Evolutionary conservation across 2,797 vertebrate genomes (phyloP).

Genomic region (Helarctos malayanus): DNA sequence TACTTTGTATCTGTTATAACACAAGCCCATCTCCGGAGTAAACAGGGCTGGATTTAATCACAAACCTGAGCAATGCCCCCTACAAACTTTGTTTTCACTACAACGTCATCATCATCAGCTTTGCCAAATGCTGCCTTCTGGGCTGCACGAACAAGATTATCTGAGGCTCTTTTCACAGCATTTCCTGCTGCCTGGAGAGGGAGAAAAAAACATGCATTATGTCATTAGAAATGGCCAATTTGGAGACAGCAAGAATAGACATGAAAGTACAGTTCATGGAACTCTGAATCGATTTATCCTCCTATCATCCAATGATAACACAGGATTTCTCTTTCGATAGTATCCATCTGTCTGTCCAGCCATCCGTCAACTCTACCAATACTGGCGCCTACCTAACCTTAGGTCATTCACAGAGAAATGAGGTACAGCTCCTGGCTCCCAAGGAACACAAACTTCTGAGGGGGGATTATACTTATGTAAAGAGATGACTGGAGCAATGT

Average conservation of each 20-base stretch:
- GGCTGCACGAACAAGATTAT: conserved; percentile 97
- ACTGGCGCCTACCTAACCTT: not conserved
- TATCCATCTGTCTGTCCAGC: not conserved
- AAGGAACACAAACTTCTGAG: not conserved
- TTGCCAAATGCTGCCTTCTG: conserved; percentile 99
- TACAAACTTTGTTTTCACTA: conserved; percentile 99
- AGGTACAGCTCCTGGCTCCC: not conserved
- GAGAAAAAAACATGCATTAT: not conserved
- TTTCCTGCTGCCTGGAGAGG: conserved; percentile 95
- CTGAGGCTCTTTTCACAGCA: conserved; percentile 98
- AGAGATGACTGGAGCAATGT: not conserved
- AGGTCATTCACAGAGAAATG: not conserved
- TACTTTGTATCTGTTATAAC: not conserved
- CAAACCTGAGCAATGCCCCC: conserved; percentile 99
- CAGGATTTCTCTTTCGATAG: not conserved
- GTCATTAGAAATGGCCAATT: conserved; percentile 20
- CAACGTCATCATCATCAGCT: conserved; percentile 95
- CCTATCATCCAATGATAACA: not conserved
- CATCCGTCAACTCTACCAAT: not conserved
- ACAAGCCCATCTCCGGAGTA: not conserved
- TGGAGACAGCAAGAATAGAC: conserved; percentile 52
- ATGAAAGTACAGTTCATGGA: conserved; percentile 38
- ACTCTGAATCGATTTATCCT: not conserved
- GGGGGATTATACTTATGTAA: not conserved
- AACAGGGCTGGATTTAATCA: not conserved